Evolutionary conservation across 2,113 vertebrate genomes (phyloP).

Genomic region (Calidris pugnax): DNA sequence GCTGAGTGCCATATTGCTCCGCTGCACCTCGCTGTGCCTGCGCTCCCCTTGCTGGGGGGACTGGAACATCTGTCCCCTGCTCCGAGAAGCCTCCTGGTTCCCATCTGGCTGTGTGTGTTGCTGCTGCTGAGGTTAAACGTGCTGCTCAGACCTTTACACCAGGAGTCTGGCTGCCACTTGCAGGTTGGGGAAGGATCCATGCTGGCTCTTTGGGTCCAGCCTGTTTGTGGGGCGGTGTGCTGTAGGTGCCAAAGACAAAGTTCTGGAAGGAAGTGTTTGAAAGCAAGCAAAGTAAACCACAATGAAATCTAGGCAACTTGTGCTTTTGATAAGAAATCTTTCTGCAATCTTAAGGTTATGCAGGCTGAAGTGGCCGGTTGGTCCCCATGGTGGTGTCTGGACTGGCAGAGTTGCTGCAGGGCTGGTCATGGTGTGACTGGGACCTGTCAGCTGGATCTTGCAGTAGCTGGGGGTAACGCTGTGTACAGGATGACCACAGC

Average conservation of each 20-base stretch:
- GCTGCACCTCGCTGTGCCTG: not conserved
- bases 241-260: not conserved
- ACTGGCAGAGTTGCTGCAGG: not conserved
- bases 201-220: not conserved
- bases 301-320: not conserved
- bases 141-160: not conserved
- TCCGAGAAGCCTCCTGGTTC: not conserved
- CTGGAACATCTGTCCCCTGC: constrained; percentile 24
- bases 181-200: not conserved
- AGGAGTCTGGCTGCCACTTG: not conserved
- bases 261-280: not conserved
- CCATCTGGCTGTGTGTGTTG: not conserved
- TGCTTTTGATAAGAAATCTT: not conserved
- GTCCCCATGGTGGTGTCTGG: not conserved
- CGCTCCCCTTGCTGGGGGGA: not conserved
- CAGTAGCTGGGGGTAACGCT: not conserved
- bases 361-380: not conserved
- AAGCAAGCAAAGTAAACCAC: not conserved
- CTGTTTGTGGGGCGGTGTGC: not conserved
- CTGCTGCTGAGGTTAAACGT: constrained; percentile 6
- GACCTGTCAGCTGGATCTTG: not conserved
- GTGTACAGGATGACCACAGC: not conserved
- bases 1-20: not conserved
- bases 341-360: not conserved
- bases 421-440: not conserved